A percentile compares a stretch with the other conserved stretches of the same genome.
Evolutionary conservation across 2,113 vertebrate genomes (phyloP).

Genomic region (Aldabrachelys gigantea): DNA sequence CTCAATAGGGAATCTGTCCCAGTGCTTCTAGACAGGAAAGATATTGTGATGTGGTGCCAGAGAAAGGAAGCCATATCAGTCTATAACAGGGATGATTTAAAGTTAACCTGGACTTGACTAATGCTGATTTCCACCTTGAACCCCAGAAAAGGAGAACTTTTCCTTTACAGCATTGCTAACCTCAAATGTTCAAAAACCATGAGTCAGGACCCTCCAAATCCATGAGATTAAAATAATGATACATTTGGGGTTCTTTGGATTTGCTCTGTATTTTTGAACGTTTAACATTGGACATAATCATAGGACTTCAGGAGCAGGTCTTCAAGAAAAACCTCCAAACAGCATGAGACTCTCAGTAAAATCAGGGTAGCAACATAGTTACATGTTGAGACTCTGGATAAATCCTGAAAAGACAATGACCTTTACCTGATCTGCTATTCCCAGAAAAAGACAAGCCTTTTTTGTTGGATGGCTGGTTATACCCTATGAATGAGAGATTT

Average conservation of each 20-base stretch:
- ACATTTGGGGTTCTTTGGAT: rapidly evolving
- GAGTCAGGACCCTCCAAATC: neutral
- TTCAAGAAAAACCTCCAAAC: neutral
- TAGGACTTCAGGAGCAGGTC: neutral
- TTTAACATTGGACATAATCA: neutral
- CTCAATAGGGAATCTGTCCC: neutral
- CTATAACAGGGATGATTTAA: neutral
- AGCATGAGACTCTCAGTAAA: neutral
- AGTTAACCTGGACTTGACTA: neutral
- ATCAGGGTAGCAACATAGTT: neutral
- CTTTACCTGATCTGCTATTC: neutral
- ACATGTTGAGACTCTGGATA: neutral
- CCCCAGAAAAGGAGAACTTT: neutral
- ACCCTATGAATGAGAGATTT: neutral
- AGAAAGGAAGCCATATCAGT: neutral
- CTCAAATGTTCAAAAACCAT: neutral
- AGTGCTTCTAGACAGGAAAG: neutral
- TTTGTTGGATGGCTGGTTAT: neutral
- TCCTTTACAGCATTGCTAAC: neutral
- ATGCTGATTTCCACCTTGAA: neutral
- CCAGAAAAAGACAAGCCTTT: neutral
- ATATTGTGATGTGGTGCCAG: neutral
- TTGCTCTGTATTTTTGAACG: neutral
- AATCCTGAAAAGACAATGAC: neutral
- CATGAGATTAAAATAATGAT: neutral